Conservation (phyloP, 2,888 invertebrate species). For the Biston betularia region DNA sequence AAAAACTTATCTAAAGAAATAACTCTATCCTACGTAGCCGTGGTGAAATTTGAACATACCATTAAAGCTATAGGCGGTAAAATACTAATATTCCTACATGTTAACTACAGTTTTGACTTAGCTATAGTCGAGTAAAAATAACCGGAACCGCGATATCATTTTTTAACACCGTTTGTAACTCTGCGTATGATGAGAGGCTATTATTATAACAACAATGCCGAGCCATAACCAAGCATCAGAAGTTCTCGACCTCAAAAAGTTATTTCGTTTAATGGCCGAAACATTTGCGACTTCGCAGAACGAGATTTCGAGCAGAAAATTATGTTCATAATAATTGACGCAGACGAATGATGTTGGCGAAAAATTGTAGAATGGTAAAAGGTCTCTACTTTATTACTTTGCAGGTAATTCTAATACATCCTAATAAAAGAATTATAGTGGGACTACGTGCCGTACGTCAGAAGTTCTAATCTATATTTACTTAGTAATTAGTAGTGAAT, state of each 20-base stretch:
- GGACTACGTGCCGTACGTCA: constrained; percentile 45
- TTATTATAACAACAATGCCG: constrained; percentile 50
- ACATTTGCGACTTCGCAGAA: constrained; percentile 60
- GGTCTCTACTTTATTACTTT: background rate
- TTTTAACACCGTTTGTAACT: constrained; percentile 38
- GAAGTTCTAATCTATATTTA: constrained; percentile 67
- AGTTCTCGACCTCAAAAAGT: constrained; percentile 53
- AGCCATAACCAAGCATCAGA: constrained; percentile 40
- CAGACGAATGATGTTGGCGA: constrained; percentile 50
- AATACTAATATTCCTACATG: background rate
- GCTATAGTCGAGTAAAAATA: background rate
- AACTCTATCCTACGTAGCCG: no score
- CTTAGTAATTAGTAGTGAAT: constrained; percentile 69
- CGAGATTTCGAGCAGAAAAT: constrained; percentile 69
- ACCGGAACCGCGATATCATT: constrained; percentile 36
- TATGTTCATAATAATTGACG: constrained; percentile 64
- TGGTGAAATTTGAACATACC: no score
- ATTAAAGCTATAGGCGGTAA: no score
- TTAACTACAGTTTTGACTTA: background rate
- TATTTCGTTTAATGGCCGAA: constrained; percentile 62
- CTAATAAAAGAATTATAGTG: background rate
- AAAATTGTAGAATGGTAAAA: constrained; percentile 36
- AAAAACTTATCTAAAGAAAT: no score
- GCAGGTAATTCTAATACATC: background rate
- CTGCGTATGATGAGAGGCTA: constrained; percentile 40